Conservation (phyloP, 2,113 vertebrate species). For the Triplophysa siluroides region DNA sequence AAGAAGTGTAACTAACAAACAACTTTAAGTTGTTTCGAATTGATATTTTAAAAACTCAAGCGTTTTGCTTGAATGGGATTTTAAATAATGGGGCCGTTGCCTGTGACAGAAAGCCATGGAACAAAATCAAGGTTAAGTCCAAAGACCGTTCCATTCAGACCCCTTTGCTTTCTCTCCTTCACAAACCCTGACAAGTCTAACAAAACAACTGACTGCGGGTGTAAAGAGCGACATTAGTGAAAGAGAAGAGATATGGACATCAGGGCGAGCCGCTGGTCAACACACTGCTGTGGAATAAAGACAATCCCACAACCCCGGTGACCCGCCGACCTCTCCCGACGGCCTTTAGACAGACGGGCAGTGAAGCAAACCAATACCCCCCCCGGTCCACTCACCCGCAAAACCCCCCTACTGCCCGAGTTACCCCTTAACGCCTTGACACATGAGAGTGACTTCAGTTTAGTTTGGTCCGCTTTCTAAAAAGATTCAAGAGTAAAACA, state of each 20-base stretch:
- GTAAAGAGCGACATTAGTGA: slow-evolving; percentile 57
- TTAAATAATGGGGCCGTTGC: background rate
- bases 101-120: background rate
- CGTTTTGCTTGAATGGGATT: background rate
- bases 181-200: background rate
- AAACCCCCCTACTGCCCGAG: slow-evolving; percentile 52
- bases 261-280: slow-evolving; percentile 38
- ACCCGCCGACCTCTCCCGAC: slow-evolving; percentile 59
- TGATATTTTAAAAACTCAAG: background rate
- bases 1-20: too few species aligned
- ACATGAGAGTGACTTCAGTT: background rate
- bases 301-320: slow-evolving; percentile 68
- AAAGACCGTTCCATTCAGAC: background rate
- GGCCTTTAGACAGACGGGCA: slow-evolving; percentile 71
- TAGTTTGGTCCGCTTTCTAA: too few species aligned
- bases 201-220: background rate
- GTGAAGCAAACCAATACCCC: slow-evolving; percentile 52
- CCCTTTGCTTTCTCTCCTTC: background rate
- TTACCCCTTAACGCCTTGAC: slow-evolving; percentile 66
- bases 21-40: too few species aligned
- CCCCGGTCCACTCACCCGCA: slow-evolving; percentile 63
- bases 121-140: background rate
- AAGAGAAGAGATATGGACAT: slow-evolving; percentile 55
- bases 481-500: too few species aligned
- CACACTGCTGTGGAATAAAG: slow-evolving; percentile 72